Evolutionary conservation across 35 echinoderm and acorn worm species (phyloP).

Genomic region (Heliocidaris tuberculata): DNA sequence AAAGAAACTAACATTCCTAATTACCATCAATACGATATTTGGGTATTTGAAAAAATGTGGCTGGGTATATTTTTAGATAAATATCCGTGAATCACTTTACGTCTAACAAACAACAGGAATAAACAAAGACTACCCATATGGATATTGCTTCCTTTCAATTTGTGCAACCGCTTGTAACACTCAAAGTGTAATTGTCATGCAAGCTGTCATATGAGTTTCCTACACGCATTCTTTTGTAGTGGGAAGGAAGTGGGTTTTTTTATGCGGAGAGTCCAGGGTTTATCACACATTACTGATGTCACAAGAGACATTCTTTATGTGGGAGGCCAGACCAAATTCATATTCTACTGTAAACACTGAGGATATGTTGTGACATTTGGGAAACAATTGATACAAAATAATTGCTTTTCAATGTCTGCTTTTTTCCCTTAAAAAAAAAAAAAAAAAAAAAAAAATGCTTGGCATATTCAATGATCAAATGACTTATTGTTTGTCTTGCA

Average conservation of each 20-base stretch:
- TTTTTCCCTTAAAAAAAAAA: neutral
- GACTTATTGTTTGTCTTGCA: neutral
- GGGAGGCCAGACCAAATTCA: neutral
- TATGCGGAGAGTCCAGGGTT: neutral
- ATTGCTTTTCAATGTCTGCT: neutral
- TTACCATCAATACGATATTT: neutral
- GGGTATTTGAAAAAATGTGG: neutral
- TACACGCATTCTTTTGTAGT: neutral
- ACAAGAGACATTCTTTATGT: neutral
- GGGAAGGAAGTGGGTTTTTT: neutral
- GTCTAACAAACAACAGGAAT: neutral
- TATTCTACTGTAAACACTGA: neutral
- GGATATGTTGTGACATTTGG: neutral
- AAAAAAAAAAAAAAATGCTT: too few relatives aligned
- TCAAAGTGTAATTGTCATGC: neutral
- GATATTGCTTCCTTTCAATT: neutral
- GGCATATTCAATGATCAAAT: neutral
- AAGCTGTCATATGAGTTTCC: neutral
- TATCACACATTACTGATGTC: neutral
- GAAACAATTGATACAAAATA: neutral
- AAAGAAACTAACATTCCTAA: neutral
- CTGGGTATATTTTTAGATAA: neutral
- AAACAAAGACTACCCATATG: neutral
- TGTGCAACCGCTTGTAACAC: neutral
- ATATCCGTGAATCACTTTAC: neutral